A percentile compares a stretch with the other conserved stretches of the same genome.
These are phyloP conservation scores for Linurgus olivaceus DNA, from an alignment of 2,797 vertebrate genomes.

Conservation along the genomic window DNA sequence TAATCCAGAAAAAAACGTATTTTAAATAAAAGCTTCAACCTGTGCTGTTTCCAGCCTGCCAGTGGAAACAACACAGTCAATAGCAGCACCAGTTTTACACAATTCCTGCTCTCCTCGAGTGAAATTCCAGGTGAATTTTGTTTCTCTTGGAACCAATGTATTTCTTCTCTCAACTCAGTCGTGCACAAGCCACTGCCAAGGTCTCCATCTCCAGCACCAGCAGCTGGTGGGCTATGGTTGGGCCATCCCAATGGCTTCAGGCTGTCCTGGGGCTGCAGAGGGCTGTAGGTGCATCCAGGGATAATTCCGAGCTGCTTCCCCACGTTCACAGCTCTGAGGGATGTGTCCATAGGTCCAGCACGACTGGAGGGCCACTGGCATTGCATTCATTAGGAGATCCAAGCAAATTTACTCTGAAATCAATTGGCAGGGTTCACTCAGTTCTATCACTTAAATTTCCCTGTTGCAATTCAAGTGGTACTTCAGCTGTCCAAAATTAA, in stretches of 20 bases:
- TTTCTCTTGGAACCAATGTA: background rate
- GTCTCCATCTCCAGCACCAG: background rate
- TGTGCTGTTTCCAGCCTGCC: background rate
- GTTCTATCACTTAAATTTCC: background rate
- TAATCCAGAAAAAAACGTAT: background rate
- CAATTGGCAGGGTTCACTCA: background rate
- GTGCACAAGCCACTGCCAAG: background rate
- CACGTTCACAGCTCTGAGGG: accelerated
- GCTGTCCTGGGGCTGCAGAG: background rate
- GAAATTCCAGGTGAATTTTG: background rate
- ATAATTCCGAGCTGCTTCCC: background rate
- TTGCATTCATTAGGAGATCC: background rate
- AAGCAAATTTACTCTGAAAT: background rate
- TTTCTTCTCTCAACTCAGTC: background rate
- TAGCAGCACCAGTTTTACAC: accelerated
- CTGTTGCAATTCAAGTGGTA: accelerated
- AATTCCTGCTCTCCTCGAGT: background rate
- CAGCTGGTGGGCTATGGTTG: accelerated
- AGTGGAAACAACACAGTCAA: background rate
- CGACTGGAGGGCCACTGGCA: accelerated
- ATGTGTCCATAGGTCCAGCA: no score
- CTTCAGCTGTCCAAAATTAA: background rate
- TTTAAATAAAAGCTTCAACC: background rate
- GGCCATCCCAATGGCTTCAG: accelerated
- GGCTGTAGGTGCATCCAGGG: accelerated